These are phyloP conservation scores for Empidonax alnorum DNA, from an alignment of 2,113 vertebrate species.

Conservation along the genomic window DNA sequence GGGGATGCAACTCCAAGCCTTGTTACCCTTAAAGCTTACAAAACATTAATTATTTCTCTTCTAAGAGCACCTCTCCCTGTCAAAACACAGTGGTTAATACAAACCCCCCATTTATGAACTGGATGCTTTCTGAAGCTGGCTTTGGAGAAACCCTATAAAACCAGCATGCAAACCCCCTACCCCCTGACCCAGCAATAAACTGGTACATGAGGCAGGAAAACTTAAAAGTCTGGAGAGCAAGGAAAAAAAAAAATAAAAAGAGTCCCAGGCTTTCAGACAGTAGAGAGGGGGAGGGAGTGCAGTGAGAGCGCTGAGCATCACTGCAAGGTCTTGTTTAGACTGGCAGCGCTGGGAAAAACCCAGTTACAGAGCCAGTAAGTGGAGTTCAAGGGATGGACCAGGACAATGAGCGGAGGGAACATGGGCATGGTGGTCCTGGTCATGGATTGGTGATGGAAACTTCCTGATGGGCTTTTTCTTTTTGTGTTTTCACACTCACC, in stretches of 20 bases:
- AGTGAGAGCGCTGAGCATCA: neutral
- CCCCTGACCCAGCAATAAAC: constrained; percentile 51
- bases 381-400: neutral
- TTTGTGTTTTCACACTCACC: neutral
- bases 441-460: neutral
- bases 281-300: neutral
- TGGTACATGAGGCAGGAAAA: constrained; percentile 43
- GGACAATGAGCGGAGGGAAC: neutral
- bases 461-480: neutral
- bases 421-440: neutral
- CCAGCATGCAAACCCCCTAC: constrained; percentile 21
- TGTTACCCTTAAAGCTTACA: neutral
- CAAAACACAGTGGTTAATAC: constrained; percentile 9
- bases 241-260: neutral
- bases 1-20: neutral
- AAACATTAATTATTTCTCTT: constrained; percentile 8
- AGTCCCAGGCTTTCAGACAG: constrained; percentile 33
- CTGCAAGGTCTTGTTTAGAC: constrained; percentile 39
- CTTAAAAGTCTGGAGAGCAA: constrained; percentile 1
- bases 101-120: constrained; percentile 14
- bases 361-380: neutral
- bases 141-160: constrained; percentile 43
- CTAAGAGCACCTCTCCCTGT: neutral
- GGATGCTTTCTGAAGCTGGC: constrained; percentile 5
- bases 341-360: neutral